phyloP scores from a whole-genome alignment of 1,140 invertebrate genomes.

The Apolygus lucorum region DNA sequence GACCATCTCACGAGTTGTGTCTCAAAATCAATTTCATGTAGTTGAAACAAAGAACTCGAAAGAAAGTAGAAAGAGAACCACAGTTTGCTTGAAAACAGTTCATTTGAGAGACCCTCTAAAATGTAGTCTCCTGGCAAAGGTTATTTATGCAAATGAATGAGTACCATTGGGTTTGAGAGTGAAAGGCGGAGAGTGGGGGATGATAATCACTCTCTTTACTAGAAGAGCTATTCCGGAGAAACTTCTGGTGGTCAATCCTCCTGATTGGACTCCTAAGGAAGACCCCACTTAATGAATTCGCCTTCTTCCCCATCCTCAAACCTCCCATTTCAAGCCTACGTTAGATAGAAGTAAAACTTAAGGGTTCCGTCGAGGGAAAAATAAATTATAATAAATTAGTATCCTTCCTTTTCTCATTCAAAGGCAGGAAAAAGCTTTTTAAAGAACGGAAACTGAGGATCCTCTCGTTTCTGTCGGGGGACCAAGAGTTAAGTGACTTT shows the following conservation, averaged over 20 bases:
- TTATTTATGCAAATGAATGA: too few relatives aligned
- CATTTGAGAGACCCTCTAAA: background rate
- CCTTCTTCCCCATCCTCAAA: too few relatives aligned
- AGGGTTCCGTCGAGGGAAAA: too few relatives aligned
- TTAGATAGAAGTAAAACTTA: too few relatives aligned
- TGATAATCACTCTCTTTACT: too few relatives aligned
- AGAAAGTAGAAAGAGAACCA: background rate
- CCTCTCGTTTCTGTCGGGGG: background rate
- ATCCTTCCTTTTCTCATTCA: background rate
- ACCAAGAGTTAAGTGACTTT: background rate
- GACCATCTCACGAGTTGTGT: too few relatives aligned
- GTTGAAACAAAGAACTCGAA: too few relatives aligned
- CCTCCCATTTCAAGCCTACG: too few relatives aligned
- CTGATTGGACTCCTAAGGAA: background rate
- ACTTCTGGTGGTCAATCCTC: background rate
- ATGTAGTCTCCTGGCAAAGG: too few relatives aligned
- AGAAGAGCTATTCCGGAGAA: background rate
- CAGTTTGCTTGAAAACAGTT: background rate
- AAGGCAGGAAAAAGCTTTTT: slow-evolving; percentile 10
- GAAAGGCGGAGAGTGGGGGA: too few relatives aligned
- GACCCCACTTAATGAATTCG: background rate
- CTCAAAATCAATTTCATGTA: too few relatives aligned
- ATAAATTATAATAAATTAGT: slow-evolving; percentile 6
- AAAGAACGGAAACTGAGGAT: background rate
- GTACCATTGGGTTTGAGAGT: too few relatives aligned